These are phyloP conservation scores for Platichthys stellatus DNA, from an alignment of 2,113 vertebrate species.

Conservation along the genomic window DNA sequence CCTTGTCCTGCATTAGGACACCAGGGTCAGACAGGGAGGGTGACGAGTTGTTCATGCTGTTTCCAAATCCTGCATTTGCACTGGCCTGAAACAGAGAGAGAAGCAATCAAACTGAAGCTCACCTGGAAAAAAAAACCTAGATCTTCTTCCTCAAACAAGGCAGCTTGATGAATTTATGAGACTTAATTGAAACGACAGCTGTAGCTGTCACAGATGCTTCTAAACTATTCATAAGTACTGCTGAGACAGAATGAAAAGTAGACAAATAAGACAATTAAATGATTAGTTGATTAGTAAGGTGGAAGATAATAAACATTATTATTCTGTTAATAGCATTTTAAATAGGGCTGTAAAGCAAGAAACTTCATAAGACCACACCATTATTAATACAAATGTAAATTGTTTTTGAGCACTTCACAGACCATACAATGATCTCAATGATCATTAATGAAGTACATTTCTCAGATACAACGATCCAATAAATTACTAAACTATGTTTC, in stretches of 20 bases:
- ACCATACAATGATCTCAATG: too few species aligned
- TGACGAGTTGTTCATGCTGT: slow-evolving; percentile 15
- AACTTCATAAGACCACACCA: too few species aligned
- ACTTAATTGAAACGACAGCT: too few species aligned
- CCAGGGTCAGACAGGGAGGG: slow-evolving; percentile 37
- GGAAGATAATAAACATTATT: neutral
- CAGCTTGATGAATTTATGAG: too few species aligned
- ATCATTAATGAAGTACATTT: too few species aligned
- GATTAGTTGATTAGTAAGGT: neutral
- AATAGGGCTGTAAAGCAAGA: too few species aligned
- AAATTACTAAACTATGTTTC: too few species aligned
- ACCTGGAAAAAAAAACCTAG: neutral
- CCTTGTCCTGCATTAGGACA: slow-evolving; percentile 49
- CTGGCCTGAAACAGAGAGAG: slow-evolving; percentile 54
- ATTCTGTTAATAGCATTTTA: too few species aligned
- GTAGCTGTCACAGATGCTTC: neutral
- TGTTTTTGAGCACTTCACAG: too few species aligned
- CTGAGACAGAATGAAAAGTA: neutral
- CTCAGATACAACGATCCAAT: too few species aligned
- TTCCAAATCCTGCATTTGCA: slow-evolving; percentile 44
- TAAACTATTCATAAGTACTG: neutral
- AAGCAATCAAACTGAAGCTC: neutral
- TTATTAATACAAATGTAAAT: too few species aligned
- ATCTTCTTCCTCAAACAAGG: neutral
- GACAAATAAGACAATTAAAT: neutral